phyloP scores from a whole-genome alignment of 1,140 invertebrate genomes.

The Papilio polyxenes region DNA sequence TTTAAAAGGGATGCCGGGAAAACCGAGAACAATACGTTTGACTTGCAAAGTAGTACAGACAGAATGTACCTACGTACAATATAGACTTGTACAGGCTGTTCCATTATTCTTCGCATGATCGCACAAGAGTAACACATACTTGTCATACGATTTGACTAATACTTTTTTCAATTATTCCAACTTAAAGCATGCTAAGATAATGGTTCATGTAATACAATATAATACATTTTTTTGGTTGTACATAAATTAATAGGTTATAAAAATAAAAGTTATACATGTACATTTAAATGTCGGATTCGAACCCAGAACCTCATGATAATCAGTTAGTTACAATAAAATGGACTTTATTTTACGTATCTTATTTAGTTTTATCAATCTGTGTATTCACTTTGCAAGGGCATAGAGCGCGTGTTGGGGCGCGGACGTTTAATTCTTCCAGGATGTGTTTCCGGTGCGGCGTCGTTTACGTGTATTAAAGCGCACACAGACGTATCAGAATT shows the following conservation, averaged over 20 bases:
- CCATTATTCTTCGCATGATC: background rate
- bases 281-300: background rate
- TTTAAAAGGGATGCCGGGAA: background rate
- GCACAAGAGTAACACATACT: background rate
- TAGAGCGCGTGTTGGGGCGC: constrained; percentile 43
- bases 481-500: constrained; percentile 41
- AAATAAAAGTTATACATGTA: too few species aligned
- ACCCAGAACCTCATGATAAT: background rate
- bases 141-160: background rate
- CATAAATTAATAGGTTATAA: too few species aligned
- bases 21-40: constrained; percentile 7
- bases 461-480: constrained; percentile 60
- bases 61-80: background rate
- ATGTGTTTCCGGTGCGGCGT: constrained; percentile 68
- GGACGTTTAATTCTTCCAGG: constrained; percentile 71
- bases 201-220: too few species aligned
- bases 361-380: constrained; percentile 7
- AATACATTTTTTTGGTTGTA: too few species aligned
- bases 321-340: background rate
- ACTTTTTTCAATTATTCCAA: too few species aligned
- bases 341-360: background rate
- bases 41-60: background rate
- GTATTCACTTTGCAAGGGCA: constrained; percentile 49
- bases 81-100: background rate
- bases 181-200: too few species aligned